Evolutionary conservation across 2,888 invertebrate species (phyloP).

Genomic region (Agonopterix heracliana): DNA sequence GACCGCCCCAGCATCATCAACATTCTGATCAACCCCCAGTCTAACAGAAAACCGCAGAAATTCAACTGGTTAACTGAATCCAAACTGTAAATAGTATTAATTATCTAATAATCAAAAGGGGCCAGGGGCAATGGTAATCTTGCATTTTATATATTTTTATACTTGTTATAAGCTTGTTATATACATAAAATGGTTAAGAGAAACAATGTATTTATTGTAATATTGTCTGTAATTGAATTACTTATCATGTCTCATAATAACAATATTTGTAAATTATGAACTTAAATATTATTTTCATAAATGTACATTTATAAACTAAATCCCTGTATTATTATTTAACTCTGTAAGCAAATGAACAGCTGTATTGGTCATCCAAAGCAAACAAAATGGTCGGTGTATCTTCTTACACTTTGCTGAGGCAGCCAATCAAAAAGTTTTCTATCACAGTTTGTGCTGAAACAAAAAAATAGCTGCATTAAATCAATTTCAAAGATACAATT

Average conservation of each 20-base stretch:
- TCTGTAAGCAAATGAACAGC: constrained; percentile 63
- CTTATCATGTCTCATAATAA: constrained; percentile 50
- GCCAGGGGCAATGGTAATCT: not conserved
- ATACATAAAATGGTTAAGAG: constrained; percentile 19
- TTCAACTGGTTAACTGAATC: constrained; percentile 96
- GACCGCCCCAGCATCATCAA: constrained; percentile 93
- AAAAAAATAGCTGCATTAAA: constrained; percentile 16
- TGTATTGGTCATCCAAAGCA: constrained; percentile 55
- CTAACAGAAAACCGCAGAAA: constrained; percentile 92
- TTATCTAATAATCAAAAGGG: not conserved
- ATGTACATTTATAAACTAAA: constrained; percentile 71
- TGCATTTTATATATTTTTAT: not conserved
- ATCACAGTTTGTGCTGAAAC: constrained; percentile 85
- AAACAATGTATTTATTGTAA: constrained; percentile 29
- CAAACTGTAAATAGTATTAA: constrained; percentile 78
- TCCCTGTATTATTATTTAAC: constrained; percentile 71
- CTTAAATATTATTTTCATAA: constrained; percentile 67
- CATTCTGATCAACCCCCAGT: constrained; percentile 90
- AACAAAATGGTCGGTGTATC: constrained; percentile 44
- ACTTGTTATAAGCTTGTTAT: not conserved
- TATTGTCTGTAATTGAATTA: constrained; percentile 69
- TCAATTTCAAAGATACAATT: too few relatives aligned
- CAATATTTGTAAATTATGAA: constrained; percentile 58
- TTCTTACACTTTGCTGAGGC: constrained; percentile 69
- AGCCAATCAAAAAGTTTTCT: constrained; percentile 82